Base-by-base conservation (phyloP, 2,888 invertebrate species). In the Microplitis deprimator region DNA sequence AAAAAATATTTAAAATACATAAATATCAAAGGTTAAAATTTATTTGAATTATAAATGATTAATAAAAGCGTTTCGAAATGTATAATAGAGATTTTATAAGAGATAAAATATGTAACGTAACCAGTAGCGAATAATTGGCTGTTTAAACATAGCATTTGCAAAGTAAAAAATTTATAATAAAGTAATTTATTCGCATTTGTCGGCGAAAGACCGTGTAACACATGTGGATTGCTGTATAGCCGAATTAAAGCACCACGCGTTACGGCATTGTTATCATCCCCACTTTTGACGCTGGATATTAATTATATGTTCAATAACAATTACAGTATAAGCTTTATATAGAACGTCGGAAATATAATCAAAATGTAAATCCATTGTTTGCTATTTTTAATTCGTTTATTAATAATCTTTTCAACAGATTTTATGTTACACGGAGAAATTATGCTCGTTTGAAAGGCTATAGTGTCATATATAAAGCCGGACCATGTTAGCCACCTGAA, bases 171-270 rank as follows among this genome's bases (percentile, higher is more conserved):
- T 38, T 13, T 83, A 87, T 86, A 87, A 87, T 87, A 86, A 86
- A 84, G 81, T 86, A 84, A 84, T 85, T 87, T 87, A 86, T 87
- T 86, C 86, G 83, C 80, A 78, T 79, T 80, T 77, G 79, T 78
- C 81, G 80, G 78, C 80, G 82, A 82, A 82, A 81, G 50, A 73
- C 50, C 73, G 67, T 75, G 68, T 62, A 74, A 64, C 17, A 65
- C 77, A 50, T n/a, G 61, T 67, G 40, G 10, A 71, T 76, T 60
- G 72, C 64, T 38, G 8, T 29, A 68, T 29, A 16, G 41, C 17
- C 20, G 64, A 69, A 71, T 67, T 78, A 50, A 70, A 71, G 72
- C 61, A 61, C 20, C 71, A 65, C 50, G 64, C 72, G 68, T 71
- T 64, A 68, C 77, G 59, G 41, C 17, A 68, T 61, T 73, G 68